These are phyloP conservation scores for Leptinotarsa defecta DNA, from an alignment of 1,140 invertebrate genomes.

Conservation along the genomic window DNA sequence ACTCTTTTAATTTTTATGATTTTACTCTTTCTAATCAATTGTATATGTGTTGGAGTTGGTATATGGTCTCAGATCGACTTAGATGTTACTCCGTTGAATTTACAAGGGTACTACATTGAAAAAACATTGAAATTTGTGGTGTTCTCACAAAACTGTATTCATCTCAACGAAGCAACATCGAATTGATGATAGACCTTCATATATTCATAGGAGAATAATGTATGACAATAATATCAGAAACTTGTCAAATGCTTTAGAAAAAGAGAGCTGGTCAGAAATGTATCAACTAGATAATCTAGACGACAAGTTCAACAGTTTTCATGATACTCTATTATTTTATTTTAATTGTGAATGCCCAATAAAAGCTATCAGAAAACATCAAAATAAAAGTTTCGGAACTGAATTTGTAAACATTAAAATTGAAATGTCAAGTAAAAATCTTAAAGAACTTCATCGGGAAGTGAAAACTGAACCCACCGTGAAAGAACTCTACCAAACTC, in stretches of 20 bases:
- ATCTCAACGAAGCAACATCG: background rate
- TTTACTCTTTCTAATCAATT: slow-evolving; percentile 1
- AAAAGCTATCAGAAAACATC: too few relatives aligned
- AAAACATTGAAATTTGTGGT: slow-evolving; percentile 7
- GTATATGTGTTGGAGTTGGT: background rate
- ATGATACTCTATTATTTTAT: too few relatives aligned
- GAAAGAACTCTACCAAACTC: too few relatives aligned
- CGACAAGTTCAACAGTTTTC: too few relatives aligned
- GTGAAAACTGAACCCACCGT: too few relatives aligned
- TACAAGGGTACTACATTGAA: background rate
- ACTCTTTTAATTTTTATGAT: background rate
- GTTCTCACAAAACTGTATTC: background rate
- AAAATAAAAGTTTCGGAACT: too few relatives aligned
- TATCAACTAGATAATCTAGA: too few relatives aligned
- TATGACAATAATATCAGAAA: background rate
- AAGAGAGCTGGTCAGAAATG: slow-evolving; percentile 1
- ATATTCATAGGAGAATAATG: slow-evolving; percentile 8
- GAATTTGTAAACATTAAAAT: too few relatives aligned
- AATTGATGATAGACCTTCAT: background rate
- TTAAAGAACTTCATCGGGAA: too few relatives aligned
- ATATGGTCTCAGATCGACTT: background rate
- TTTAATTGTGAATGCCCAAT: too few relatives aligned
- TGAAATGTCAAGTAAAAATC: too few relatives aligned
- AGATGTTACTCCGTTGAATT: slow-evolving; percentile 5
- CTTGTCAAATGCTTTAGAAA: too few relatives aligned